Conservation (phyloP, 2,113 vertebrate genomes). For the Rostratula benghalensis region DNA sequence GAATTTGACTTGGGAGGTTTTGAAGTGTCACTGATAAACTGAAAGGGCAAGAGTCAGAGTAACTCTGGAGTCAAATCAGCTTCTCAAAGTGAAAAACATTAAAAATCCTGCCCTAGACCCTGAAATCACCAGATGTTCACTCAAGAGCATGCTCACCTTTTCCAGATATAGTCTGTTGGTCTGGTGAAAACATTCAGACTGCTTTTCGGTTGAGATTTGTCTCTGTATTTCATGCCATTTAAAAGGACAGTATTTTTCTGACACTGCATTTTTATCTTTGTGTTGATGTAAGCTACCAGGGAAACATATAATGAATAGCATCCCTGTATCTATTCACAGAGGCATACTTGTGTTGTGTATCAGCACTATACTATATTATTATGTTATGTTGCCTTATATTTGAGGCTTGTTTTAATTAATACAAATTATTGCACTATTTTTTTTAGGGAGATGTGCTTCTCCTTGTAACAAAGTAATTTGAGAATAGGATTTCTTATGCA, state of each 20-base stretch:
- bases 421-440: not conserved
- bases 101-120: not conserved
- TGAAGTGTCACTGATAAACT: not conserved
- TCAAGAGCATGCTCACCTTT: not conserved
- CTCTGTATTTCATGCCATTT: not conserved
- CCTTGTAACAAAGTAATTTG: not conserved
- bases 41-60: not conserved
- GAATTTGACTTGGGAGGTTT: not conserved
- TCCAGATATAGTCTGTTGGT: not conserved
- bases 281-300: not conserved
- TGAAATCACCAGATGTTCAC: not conserved
- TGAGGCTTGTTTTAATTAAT: not conserved
- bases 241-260: not conserved
- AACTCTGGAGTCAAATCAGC: not conserved
- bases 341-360: not conserved
- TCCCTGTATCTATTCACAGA: not conserved
- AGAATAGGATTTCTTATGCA: not conserved
- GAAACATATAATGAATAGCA: not conserved
- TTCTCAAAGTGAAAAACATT: not conserved
- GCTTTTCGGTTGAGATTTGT: not conserved
- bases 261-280: not conserved
- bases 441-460: not conserved
- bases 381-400: not conserved
- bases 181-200: not conserved
- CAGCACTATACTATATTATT: not conserved